phyloP scores from a whole-genome alignment of 2,797 vertebrate genomes.

The Poeciliopsis turneri region DNA sequence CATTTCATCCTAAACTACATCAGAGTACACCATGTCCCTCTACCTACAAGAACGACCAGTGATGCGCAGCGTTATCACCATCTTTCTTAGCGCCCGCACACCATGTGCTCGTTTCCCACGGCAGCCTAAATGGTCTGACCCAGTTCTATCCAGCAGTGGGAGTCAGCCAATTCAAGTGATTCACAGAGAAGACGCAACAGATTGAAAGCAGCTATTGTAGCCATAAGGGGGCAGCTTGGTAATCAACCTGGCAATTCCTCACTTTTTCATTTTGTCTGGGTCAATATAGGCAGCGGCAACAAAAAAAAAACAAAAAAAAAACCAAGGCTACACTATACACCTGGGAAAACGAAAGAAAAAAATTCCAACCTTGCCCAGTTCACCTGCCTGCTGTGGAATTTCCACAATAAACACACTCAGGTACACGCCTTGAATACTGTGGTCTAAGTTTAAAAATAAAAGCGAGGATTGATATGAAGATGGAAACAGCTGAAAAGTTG shows the following conservation, averaged over 20 bases:
- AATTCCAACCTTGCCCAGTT: conserved; percentile 36
- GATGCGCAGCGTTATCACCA: conserved; percentile 34
- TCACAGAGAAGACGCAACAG: conserved; percentile 62
- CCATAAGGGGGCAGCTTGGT: conserved; percentile 39
- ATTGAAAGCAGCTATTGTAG: conserved; percentile 43
- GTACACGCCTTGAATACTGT: conserved; percentile 10
- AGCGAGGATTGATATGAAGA: not conserved
- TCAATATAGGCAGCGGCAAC: conserved; percentile 33
- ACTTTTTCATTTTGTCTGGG: conserved; percentile 56
- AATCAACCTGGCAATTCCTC: conserved; percentile 28
- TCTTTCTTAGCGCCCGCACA: conserved; percentile 40
- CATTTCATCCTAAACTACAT: not conserved
- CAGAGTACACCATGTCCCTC: not conserved
- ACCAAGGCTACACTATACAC: conserved; percentile 59
- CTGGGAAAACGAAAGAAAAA: conserved; percentile 60
- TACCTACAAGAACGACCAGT: conserved; percentile 9
- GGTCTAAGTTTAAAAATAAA: conserved; percentile 12
- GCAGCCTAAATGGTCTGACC: conserved; percentile 31
- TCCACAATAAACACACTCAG: conserved; percentile 57
- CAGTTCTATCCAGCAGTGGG: conserved; percentile 45
- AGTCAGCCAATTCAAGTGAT: conserved; percentile 56
- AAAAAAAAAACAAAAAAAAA: not conserved
- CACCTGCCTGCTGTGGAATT: conserved; percentile 63
- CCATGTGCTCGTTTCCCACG: conserved; percentile 51
- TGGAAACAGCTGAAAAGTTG: not conserved